Evolutionary conservation across 2,113 vertebrate species (phyloP).

Genomic region (Ploceus nigricollis): DNA sequence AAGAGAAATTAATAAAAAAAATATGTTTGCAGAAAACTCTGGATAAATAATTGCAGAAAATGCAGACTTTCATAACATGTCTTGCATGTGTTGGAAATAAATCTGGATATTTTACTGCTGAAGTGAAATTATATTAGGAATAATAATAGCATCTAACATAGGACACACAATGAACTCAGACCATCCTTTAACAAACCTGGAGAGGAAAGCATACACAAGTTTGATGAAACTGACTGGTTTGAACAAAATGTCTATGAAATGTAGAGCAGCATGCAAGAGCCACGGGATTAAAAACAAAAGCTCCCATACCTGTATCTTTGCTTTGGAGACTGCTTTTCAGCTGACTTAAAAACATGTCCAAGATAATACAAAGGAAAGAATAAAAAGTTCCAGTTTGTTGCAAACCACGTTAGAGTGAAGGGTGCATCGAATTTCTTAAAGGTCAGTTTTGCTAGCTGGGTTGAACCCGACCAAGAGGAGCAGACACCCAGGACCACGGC

Average conservation of each 20-base stretch:
- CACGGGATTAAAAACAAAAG: neutral
- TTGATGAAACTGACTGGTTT: neutral
- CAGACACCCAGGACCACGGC: constrained; percentile 90
- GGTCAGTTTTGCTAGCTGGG: constrained; percentile 91
- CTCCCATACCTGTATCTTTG: constrained; percentile 89
- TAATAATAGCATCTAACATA: neutral
- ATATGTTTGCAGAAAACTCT: neutral
- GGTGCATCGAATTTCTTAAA: constrained; percentile 89
- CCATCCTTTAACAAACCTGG: neutral
- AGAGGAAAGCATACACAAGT: neutral
- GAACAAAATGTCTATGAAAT: neutral
- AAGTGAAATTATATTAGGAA: neutral
- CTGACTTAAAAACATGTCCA: constrained; percentile 87
- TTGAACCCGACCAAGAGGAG: constrained; percentile 90
- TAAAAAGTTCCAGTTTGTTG: constrained; percentile 94
- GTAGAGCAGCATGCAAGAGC: neutral
- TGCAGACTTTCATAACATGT: neutral
- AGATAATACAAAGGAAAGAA: constrained; percentile 94
- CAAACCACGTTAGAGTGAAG: constrained; percentile 96
- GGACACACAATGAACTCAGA: neutral
- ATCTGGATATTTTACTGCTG: neutral
- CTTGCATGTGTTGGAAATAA: neutral
- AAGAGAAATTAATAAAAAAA: neutral
- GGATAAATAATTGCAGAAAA: neutral
- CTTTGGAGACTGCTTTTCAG: constrained; percentile 87